Conservation (phyloP, 2,888 invertebrate genomes). For the Caenorhabditis sp. region DNA sequence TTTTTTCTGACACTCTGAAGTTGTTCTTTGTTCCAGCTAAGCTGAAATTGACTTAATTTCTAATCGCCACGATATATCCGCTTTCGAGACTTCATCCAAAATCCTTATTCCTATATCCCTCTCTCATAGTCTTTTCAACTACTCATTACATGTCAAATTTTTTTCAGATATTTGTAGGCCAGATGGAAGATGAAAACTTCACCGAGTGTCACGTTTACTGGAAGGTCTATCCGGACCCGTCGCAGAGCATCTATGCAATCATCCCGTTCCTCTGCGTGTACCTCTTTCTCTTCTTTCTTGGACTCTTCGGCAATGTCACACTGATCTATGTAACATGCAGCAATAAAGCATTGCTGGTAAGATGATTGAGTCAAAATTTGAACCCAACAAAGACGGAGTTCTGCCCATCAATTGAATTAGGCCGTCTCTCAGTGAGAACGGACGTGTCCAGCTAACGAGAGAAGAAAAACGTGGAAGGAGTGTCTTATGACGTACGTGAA, state of each 20-base stretch:
- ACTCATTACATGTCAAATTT: background rate
- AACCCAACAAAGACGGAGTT: constrained; percentile 1
- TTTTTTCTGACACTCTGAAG: constrained; percentile 20
- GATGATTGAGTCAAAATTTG: background rate
- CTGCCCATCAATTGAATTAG: constrained; percentile 18
- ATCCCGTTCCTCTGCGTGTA: constrained; percentile 70
- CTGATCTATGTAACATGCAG: constrained; percentile 72
- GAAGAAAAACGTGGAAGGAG: constrained; percentile 25
- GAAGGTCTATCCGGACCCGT: constrained; percentile 67
- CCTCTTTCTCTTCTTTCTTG: constrained; percentile 74
- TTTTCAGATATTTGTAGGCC: constrained; percentile 36
- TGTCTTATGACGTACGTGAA: constrained; percentile 11
- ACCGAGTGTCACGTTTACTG: constrained; percentile 53
- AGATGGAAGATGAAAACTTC: constrained; percentile 41
- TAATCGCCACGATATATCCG: constrained; percentile 8
- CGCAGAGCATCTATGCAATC: constrained; percentile 63
- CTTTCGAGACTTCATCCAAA: constrained; percentile 5
- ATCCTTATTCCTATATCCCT: background rate
- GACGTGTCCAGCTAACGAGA: constrained; percentile 17
- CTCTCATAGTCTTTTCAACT: background rate
- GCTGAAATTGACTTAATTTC: constrained; percentile 20
- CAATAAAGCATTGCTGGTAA: constrained; percentile 69
- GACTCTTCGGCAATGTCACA: constrained; percentile 75
- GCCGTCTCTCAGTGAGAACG: constrained; percentile 15
- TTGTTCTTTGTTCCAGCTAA: constrained; percentile 12